phyloP scores from a whole-genome alignment of 2,888 invertebrate species.

The Abrostola triplasia region DNA sequence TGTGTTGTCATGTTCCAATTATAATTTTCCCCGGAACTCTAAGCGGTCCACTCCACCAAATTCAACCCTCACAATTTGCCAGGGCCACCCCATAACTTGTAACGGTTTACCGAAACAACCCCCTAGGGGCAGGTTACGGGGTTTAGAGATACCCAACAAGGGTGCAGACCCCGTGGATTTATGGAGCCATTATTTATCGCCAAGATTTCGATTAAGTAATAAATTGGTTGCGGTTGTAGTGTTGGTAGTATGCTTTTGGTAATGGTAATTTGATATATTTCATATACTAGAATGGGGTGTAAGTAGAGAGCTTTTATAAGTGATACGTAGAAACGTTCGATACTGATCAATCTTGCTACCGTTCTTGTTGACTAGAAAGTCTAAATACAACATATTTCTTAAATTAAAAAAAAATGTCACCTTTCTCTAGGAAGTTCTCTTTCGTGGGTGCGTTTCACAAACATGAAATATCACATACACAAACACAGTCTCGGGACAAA shows the following conservation, averaged over 20 bases:
- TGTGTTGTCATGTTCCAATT: slow-evolving; percentile 21
- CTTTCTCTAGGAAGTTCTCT: too few species aligned
- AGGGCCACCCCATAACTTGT: slow-evolving; percentile 51
- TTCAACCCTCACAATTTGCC: slow-evolving; percentile 33
- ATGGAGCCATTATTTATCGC: slow-evolving; percentile 46
- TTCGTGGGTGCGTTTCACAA: too few species aligned
- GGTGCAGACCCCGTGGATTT: slow-evolving; percentile 44
- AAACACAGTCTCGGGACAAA: too few species aligned
- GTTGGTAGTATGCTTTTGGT: slow-evolving; percentile 11
- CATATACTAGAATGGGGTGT: neutral
- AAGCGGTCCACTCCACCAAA: slow-evolving; percentile 12
- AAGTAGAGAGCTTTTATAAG: too few species aligned
- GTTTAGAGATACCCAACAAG: slow-evolving; percentile 40
- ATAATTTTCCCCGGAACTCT: slow-evolving; percentile 19
- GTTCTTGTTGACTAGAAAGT: too few species aligned
- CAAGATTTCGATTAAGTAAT: slow-evolving; percentile 54
- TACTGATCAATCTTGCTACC: too few species aligned
- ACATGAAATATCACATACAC: too few species aligned
- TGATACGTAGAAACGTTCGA: too few species aligned
- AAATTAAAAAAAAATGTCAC: too few species aligned
- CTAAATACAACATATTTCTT: too few species aligned
- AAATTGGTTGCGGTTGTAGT: slow-evolving; percentile 39
- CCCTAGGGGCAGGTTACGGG: slow-evolving; percentile 53
- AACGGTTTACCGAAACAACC: slow-evolving; percentile 56
- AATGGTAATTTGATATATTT: slow-evolving; percentile 14